A percentile compares a stretch with the other conserved stretches of the same genome.
Conservation (phyloP, 2,888 invertebrate genomes). For the Chrysolina haemoptera region DNA sequence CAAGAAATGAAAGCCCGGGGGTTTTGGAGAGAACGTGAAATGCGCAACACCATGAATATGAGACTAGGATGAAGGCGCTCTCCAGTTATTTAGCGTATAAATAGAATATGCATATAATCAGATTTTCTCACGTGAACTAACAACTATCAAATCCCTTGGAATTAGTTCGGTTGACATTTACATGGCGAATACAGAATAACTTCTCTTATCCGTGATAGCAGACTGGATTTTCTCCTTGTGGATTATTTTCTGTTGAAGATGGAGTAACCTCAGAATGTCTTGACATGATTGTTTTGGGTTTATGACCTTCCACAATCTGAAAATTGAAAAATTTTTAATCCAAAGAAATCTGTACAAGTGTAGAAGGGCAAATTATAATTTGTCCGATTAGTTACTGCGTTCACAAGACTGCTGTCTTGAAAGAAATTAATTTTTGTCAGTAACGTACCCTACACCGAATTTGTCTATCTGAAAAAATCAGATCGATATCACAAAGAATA, state of each 20-base stretch:
- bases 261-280: too few species aligned
- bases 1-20: constrained; percentile 51
- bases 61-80: constrained; percentile 45
- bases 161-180: constrained; percentile 33
- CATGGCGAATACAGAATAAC: constrained; percentile 23
- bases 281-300: too few species aligned
- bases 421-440: too few species aligned
- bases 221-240: not conserved
- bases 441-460: too few species aligned
- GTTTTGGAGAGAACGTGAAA: constrained; percentile 42
- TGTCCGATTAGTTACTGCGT: too few species aligned
- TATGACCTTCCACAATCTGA: too few species aligned
- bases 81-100: constrained; percentile 24
- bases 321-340: too few species aligned
- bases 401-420: too few species aligned
- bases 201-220: constrained; percentile 1
- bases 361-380: too few species aligned
- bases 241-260: not conserved
- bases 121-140: constrained; percentile 21
- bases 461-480: too few species aligned
- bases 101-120: constrained; percentile 30
- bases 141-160: constrained; percentile 31
- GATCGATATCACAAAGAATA: too few species aligned
- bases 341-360: too few species aligned
- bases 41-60: constrained; percentile 51